Percentiles rank a stretch among this genome's conserved stretches.
These are phyloP conservation scores for Chamaetylas fuelleborni DNA, from an alignment of 2,113 vertebrate species.

Conservation along the genomic window DNA sequence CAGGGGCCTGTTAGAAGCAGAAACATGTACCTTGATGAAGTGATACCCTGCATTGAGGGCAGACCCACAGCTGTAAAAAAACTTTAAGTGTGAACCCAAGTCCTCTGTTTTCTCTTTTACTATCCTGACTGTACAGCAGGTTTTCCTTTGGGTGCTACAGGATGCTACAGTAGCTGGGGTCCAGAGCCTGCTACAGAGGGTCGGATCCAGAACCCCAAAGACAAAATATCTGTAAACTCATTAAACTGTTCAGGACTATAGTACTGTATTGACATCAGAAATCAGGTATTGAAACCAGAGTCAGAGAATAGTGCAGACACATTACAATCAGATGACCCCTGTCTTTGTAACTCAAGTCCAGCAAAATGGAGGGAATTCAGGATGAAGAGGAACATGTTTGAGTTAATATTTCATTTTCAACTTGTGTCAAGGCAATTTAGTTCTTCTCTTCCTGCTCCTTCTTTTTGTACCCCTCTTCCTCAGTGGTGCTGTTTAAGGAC, in stretches of 20 bases:
- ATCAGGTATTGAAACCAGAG: not conserved
- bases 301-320: not conserved
- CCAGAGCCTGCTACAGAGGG: not conserved
- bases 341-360: not conserved
- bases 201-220: not conserved
- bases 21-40: not conserved
- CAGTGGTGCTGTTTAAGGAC: not conserved
- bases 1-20: not conserved
- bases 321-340: not conserved
- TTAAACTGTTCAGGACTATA: not conserved
- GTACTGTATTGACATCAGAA: not conserved
- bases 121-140: rapidly evolving
- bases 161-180: not conserved
- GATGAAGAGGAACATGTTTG: conserved; percentile 8
- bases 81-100: not conserved
- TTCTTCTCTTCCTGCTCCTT: not conserved
- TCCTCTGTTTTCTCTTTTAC: not conserved
- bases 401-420: conserved; percentile 42
- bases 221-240: not conserved
- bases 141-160: not conserved
- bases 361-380: not conserved
- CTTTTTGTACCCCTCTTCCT: not conserved
- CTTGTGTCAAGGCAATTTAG: conserved; percentile 6
- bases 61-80: not conserved
- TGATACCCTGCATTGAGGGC: not conserved